phyloP scores from a whole-genome alignment of 2,797 vertebrate species.

The Macroramphosus scolopax region DNA sequence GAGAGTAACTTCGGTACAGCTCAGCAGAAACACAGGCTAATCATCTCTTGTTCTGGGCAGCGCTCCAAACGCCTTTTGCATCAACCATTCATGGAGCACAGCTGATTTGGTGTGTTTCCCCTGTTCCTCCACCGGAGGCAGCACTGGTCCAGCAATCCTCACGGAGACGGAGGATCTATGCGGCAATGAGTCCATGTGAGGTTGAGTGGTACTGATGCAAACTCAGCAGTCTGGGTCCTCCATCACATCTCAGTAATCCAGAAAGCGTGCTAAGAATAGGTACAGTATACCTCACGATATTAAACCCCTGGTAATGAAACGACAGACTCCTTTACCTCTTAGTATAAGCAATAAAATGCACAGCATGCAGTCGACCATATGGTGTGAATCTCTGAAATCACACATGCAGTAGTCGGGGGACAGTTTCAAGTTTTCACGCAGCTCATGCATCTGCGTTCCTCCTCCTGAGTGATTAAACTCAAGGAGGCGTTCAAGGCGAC shows the following conservation, averaged over 20 bases:
- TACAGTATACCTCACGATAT: constrained; percentile 45
- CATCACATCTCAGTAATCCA: constrained; percentile 63
- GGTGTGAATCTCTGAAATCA: constrained; percentile 10
- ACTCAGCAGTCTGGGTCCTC: constrained; percentile 66
- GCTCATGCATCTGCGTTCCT: constrained; percentile 54
- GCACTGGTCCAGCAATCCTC: constrained; percentile 41
- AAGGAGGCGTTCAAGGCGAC: constrained; percentile 55
- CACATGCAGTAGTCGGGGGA: constrained; percentile 6
- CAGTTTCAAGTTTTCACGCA: no score
- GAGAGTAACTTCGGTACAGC: constrained; percentile 53
- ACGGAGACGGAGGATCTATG: constrained; percentile 33
- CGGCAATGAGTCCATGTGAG: constrained; percentile 55
- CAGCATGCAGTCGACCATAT: constrained; percentile 6
- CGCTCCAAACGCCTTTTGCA: constrained; percentile 58
- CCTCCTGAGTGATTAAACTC: constrained; percentile 59
- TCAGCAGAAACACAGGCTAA: constrained; percentile 65
- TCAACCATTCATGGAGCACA: constrained; percentile 63
- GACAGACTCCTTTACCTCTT: constrained; percentile 50
- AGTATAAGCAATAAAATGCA: constrained; percentile 27
- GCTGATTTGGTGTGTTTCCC: constrained; percentile 11
- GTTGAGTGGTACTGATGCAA: constrained; percentile 54
- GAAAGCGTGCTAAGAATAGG: constrained; percentile 66
- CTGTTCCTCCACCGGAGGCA: constrained; percentile 57
- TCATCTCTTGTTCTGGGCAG: constrained; percentile 66
- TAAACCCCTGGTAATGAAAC: constrained; percentile 56